These are phyloP conservation scores for Acronicta psi DNA, from an alignment of 2,888 invertebrate species.

Conservation along the genomic window DNA sequence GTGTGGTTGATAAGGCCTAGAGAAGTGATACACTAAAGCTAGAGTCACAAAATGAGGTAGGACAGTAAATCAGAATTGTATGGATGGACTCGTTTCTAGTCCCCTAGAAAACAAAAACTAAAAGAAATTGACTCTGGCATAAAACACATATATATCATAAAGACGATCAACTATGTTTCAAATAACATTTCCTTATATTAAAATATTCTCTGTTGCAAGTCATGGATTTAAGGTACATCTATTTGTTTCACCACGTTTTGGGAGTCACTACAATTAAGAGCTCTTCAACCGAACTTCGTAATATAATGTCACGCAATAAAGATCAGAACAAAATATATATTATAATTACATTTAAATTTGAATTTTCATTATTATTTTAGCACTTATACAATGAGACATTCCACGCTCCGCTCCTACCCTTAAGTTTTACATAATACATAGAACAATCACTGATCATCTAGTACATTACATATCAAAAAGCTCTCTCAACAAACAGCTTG, in stretches of 20 bases:
- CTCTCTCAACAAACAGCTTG: conserved; percentile 72
- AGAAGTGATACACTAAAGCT: conserved; percentile 74
- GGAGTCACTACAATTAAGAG: conserved; percentile 33
- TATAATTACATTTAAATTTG: conserved; percentile 47
- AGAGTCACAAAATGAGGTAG: conserved; percentile 86
- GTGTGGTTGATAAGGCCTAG: conserved; percentile 61
- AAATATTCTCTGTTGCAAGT: conserved; percentile 41
- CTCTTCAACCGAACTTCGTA: conserved; percentile 18
- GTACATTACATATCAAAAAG: conserved; percentile 67
- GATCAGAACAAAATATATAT: conserved; percentile 24
- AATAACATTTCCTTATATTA: conserved; percentile 35
- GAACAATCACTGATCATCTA: conserved; percentile 59
- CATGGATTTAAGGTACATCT: conserved; percentile 46
- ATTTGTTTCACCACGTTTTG: conserved; percentile 28
- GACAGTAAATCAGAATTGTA: conserved; percentile 75
- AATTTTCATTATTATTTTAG: conserved; percentile 53
- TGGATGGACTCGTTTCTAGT: conserved; percentile 71
- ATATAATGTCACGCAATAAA: conserved; percentile 24
- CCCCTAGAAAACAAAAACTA: conserved; percentile 57
- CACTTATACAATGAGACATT: conserved; percentile 68
- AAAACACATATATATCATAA: conserved; percentile 31
- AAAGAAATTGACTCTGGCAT: conserved; percentile 50
- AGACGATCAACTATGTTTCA: conserved; percentile 19
- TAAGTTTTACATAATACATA: conserved; percentile 55
- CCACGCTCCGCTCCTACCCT: conserved; percentile 71